Evolutionary conservation across 2,888 invertebrate genomes (phyloP), one percentile per base, ranked within the genome.

Genomic region (Drosophila phalerata): DNA sequence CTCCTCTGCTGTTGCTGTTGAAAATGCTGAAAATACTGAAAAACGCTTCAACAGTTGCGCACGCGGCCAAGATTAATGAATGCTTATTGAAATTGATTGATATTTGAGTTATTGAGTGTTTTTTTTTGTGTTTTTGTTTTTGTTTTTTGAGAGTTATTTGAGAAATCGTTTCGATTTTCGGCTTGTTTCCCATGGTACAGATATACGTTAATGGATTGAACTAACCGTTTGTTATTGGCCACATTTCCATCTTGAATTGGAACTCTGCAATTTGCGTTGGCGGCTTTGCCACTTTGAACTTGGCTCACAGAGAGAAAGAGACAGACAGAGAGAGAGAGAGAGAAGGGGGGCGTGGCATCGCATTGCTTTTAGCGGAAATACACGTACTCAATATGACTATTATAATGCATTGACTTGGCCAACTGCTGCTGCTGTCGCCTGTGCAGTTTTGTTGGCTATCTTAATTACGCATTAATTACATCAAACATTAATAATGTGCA

Each of bases 401-500:
- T 9, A n/a, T 15, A 38, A 15, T 38, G 15, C 10, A 15, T n/a
- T n/a, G 25, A 22, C 43, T 25, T 22, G 13, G 25, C 25, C 51
- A 19, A 49, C 48, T 17, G 43, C 17, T 37, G 11, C 30, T 28
- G 10, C 38, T 22, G 34, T 19, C 25, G 37, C 19, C 13, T 10
- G 8, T 30, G 37, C 52, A 55, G 48, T 55, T 62, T 56, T 56
- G 63, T 56, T 77, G 84, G 77, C 77, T 73, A 84, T 88, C 90
- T 90, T 89, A 89, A 89, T 90, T 90, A 85, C 84, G 89, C 88
- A 89, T 89, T 89, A 89, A 89, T 90, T 90, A 83, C 88, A 88
- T 81, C 84, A 88, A 89, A 85, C 90, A 88, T 88, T 89, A 86
- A 89, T 88, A 87, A 78, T 77, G 30, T 30, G 28, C 28, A 2